Evolutionary conservation across 2,113 vertebrate genomes (phyloP).

Genomic region (human (Homo sapiens)): DNA sequence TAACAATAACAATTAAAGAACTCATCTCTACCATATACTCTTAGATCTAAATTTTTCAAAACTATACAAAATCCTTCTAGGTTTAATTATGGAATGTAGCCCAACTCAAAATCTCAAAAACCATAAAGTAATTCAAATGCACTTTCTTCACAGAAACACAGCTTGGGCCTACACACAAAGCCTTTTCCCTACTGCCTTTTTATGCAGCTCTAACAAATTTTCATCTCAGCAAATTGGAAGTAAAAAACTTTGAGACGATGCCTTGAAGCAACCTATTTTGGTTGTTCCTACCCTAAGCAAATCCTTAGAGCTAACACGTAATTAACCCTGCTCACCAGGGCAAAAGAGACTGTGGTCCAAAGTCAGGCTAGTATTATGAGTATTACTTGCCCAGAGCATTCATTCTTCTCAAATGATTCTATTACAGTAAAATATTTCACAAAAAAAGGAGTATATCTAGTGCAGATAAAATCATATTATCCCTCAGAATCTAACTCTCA

Average conservation of each 20-base stretch:
- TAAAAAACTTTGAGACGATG: not conserved
- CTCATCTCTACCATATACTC: not conserved
- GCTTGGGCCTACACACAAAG: not conserved
- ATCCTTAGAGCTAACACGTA: not conserved
- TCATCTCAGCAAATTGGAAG: not conserved
- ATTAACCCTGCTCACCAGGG: not conserved
- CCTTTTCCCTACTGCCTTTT: not conserved
- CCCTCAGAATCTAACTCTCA: not conserved
- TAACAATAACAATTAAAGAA: not conserved
- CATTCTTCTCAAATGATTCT: not conserved
- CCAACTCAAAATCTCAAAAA: not conserved
- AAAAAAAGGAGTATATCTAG: not conserved
- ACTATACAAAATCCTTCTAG: not conserved
- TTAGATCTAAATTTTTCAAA: not conserved
- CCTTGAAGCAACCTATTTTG: no score
- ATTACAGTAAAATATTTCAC: not conserved
- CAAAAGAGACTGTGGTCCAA: not conserved
- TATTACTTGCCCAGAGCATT: not conserved
- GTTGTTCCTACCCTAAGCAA: not conserved
- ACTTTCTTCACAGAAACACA: not conserved
- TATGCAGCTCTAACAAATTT: not conserved
- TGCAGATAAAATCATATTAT: not conserved
- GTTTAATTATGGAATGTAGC: not conserved
- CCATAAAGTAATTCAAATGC: not conserved
- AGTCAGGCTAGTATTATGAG: not conserved